phyloP scores from a whole-genome alignment of 2,113 vertebrate species.

The Channa argus region DNA sequence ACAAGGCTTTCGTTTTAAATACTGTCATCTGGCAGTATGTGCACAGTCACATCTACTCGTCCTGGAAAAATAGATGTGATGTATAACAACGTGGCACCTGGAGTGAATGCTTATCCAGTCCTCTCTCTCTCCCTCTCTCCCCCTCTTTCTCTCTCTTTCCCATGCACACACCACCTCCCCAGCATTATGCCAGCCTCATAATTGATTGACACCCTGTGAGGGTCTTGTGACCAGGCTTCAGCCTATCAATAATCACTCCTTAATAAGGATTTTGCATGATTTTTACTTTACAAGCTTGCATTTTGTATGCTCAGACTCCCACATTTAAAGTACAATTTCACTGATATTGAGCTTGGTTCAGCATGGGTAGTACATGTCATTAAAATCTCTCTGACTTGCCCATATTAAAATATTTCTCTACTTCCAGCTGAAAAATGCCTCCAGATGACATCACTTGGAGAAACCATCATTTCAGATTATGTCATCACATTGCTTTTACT shows the following conservation, averaged over 20 bases:
- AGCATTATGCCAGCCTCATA: not conserved
- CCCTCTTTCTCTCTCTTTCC: constrained; percentile 21
- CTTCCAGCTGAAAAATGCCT: too few relatives aligned
- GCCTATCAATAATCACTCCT: constrained; percentile 3
- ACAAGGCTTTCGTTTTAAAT: constrained; percentile 37
- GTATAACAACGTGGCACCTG: constrained; percentile 52
- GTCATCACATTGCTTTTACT: too few relatives aligned
- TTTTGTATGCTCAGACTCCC: not conserved
- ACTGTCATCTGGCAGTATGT: constrained; percentile 59
- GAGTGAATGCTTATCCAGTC: constrained; percentile 47
- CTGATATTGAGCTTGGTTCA: too few relatives aligned
- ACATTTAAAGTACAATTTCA: not conserved
- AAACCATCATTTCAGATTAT: too few relatives aligned
- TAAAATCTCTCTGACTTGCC: too few relatives aligned
- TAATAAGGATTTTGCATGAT: constrained; percentile 2
- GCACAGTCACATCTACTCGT: constrained; percentile 26
- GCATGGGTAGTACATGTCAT: too few relatives aligned
- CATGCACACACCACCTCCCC: constrained; percentile 13
- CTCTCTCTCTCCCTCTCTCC: constrained; percentile 5
- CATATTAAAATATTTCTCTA: too few relatives aligned
- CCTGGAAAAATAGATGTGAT: constrained; percentile 40
- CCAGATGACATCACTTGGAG: too few relatives aligned
- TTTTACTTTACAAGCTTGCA: not conserved
- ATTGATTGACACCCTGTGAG: not conserved
- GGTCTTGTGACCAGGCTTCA: not conserved